These are phyloP conservation scores for Lumbricus terrestris DNA, from an alignment of 2,888 invertebrate genomes.

Conservation along the genomic window DNA sequence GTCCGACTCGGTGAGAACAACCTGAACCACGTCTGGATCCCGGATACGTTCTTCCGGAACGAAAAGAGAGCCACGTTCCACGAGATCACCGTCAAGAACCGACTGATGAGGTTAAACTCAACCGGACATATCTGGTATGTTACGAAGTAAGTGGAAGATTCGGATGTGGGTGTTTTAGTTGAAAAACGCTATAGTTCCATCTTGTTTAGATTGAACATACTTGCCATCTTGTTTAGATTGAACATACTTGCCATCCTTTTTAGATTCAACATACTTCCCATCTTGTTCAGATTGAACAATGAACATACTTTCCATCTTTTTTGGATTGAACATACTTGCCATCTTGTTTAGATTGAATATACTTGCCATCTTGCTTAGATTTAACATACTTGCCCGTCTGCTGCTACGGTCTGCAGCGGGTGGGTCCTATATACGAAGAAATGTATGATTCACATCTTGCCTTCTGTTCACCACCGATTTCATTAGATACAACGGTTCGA, in stretches of 20 bases:
- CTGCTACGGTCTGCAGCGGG: no score
- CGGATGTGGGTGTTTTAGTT: neutral
- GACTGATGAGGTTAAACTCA: conserved; percentile 34
- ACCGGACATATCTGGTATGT: conserved; percentile 40
- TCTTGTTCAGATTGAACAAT: no score
- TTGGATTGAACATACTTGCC: no score
- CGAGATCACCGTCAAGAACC: conserved; percentile 38
- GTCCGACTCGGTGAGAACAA: conserved; percentile 28
- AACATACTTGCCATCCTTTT: no score
- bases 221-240: neutral
- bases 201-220: neutral
- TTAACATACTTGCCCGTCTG: no score
- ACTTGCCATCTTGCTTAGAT: neutral
- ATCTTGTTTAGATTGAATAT: neutral
- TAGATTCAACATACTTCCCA: no score
- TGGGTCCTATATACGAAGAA: no score
- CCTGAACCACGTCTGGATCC: conserved; percentile 38
- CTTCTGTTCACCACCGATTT: no score
- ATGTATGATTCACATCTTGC: no score
- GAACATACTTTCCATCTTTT: no score
- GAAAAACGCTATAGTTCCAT: neutral
- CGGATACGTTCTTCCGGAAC: conserved; percentile 40
- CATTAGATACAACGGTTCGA: no score
- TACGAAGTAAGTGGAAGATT: conserved; percentile 39
- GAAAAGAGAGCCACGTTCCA: conserved; percentile 40